Base-by-base conservation (phyloP, 2,888 invertebrate species). In the Apomyelois bistriatella region DNA sequence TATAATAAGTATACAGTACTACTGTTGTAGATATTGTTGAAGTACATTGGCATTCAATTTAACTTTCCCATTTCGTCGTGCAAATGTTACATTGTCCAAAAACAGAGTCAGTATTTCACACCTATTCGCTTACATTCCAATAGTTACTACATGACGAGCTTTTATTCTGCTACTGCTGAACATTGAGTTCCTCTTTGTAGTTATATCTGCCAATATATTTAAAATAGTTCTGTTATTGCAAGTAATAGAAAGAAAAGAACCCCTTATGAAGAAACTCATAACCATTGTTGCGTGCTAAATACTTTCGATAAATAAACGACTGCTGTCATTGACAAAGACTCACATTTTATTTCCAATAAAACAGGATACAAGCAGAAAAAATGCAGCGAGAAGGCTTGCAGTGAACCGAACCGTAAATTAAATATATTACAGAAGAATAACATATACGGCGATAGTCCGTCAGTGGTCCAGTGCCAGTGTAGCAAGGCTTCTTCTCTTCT, bases 321-420 rank as follows among this genome's bases (percentile, higher is more conserved):
- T 22, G 48, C 38, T 48, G 48, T 48, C 48, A 38, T 22, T 48
- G 38, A 48, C 48, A 48, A 48, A 28, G 12, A 30, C 37, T 28
- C 22, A 38, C 22, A 10, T 48, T 47, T 48, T 48, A 17, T 48
- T 32, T 46, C 13, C 22, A 5, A 22, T 22, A 22, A 16, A 35
- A 36, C 28, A 9, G 17, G 28, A 15, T 13, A 38, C 37, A 38
- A 38, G 13, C 13, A 38, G 17, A 48, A 48, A 22, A 48, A 48
- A 38, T 1, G 37, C 37, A 22, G 37, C 38, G 37, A 10, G 47
- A 48, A 12, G 9, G 22, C 37, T 22, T 36, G 48, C 48, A 37
- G 8, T 22, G 17, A 10, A 22, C 7, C 10, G 28, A 22, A 17
- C 17, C 3, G n/a, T 32, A 32, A 32, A 6, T 9, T 32, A 32